Conservation (phyloP, 2,888 invertebrate species). For the Diogma glabrata region DNA sequence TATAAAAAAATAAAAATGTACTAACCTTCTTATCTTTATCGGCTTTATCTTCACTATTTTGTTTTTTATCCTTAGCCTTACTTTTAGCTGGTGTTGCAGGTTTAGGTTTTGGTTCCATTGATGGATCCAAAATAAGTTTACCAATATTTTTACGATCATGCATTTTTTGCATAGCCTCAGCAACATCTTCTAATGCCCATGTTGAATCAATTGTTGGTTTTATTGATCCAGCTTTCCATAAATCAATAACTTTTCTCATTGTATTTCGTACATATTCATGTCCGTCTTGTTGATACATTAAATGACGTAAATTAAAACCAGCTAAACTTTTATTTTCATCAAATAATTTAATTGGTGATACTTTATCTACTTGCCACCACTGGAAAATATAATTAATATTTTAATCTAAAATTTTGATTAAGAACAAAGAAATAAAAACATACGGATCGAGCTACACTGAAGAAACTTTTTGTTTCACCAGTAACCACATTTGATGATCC, state of each 20-base stretch:
- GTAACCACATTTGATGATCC: conserved; percentile 82
- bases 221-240: conserved; percentile 69
- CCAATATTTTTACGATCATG: conserved; percentile 86
- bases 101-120: conserved; percentile 65
- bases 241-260: conserved; percentile 57
- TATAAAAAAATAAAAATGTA: not conserved
- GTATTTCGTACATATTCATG: conserved; percentile 57
- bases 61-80: conserved; percentile 59
- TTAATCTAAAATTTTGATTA: not conserved
- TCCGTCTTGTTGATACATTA: conserved; percentile 67
- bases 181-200: conserved; percentile 79
- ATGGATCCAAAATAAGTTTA: conserved; percentile 73
- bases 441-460: conserved; percentile 73
- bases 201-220: conserved; percentile 74
- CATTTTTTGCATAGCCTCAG: conserved; percentile 86
- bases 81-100: conserved; percentile 67
- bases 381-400: conserved; percentile 24
- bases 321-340: conserved; percentile 78
- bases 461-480: conserved; percentile 84
- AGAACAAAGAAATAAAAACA: conserved; percentile 29
- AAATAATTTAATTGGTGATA: conserved; percentile 76
- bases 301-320: conserved; percentile 71
- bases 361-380: conserved; percentile 90
- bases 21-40: conserved; percentile 39
- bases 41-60: conserved; percentile 47